Evolutionary conservation across 2,888 invertebrate genomes (phyloP), one percentile per base, ranked within the genome.

Genomic region (Platycheirus rosarum): DNA sequence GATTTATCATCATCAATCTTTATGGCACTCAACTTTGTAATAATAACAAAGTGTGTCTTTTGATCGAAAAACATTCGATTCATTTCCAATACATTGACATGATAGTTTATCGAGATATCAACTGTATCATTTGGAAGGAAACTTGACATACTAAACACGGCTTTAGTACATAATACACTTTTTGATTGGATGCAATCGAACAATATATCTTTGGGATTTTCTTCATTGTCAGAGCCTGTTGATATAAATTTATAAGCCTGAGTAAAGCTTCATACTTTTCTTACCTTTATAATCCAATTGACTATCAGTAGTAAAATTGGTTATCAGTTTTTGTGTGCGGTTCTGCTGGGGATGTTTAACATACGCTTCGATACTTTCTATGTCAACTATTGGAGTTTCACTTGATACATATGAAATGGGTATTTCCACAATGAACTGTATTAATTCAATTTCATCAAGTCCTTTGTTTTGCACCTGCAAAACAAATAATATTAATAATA

Each of bases 391-490:
- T 8, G 87, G 87, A 23, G 86, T 86, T 5, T 86, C 86, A 1
- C 84, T 66, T 1, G 89, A 88, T 29, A 87, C 87, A 2, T 86
- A 66, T 0, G 89, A 88, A 0, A 90, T 87, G 1, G 91, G 91
- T 71, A 91, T 88, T 29, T 86, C 85, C 26, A 90, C 88, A 4
- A 86, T 85, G 0, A 90, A 78, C 40, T 89, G 87, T 51, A 90
- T 76, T 6, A 86, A 86, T 16, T 88, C 87, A 9, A 91, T 86
- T 4, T 84, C 87, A 85, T 90, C 90, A 32, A 91, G 91, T 0
- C 91, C 91, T 55, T 88, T 88, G 70, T 90, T 91, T 75, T 88
- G 88, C 63, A 88, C 88, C 85, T 90, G 8, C 1, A 23, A 23
- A 23, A 23, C 23, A 23, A 4, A 23, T 23, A 23, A 23, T n/a